Percentiles rank a stretch among this genome's conserved stretches.
Evolutionary conservation across 2,888 invertebrate species (phyloP).

Genomic region (Meandrusa payeni): DNA sequence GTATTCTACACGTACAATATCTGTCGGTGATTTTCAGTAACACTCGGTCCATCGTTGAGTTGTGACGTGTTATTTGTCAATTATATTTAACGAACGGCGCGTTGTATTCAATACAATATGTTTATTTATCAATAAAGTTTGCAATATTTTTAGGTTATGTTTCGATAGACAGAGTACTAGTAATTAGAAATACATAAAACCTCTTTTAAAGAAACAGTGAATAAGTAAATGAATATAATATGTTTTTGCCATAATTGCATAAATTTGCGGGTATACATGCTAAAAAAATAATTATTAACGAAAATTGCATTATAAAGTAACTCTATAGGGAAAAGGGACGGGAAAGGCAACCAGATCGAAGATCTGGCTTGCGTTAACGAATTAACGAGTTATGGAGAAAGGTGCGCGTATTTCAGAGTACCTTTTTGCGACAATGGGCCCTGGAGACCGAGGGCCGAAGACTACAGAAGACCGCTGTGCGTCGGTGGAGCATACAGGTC

Average conservation of each 20-base stretch:
- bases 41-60: constrained; percentile 9
- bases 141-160: background rate
- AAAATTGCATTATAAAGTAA: too few species aligned
- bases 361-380: constrained; percentile 44
- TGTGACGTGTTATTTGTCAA: background rate
- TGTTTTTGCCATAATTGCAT: too few species aligned
- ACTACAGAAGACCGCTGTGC: constrained; percentile 82
- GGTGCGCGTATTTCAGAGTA: constrained; percentile 88
- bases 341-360: constrained; percentile 40
- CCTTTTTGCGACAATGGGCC: constrained; percentile 90
- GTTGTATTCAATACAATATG: constrained; percentile 1
- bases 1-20: constrained; percentile 19
- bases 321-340: too few species aligned
- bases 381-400: constrained; percentile 80
- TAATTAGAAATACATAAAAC: too few species aligned
- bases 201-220: background rate
- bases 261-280: too few species aligned
- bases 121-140: background rate
- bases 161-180: background rate
- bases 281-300: too few species aligned
- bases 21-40: constrained; percentile 6
- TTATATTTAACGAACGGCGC: background rate
- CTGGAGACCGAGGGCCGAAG: constrained; percentile 82
- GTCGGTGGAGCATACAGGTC: constrained; percentile 83
- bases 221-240: background rate